Evolutionary conservation across 2,797 vertebrate species (phyloP), one percentile per base, ranked within the genome.

Genomic region (Varecia variegata): DNA sequence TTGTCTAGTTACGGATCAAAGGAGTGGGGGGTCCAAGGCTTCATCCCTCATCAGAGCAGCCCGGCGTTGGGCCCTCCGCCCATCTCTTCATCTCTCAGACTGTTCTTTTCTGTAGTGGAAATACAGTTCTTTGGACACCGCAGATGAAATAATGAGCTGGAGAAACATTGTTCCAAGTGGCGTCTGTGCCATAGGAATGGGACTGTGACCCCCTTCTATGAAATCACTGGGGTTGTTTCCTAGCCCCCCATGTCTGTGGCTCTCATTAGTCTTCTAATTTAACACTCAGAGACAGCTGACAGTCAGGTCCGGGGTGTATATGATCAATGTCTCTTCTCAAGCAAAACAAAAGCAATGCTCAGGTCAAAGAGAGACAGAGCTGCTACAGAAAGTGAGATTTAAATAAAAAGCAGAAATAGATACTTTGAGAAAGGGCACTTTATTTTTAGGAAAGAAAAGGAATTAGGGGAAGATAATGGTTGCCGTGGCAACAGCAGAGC

Each of bases 401-500:
- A 96, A 96, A 95, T 94, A 83, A 90, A 96, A 96, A 73, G 71
- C 0, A 0, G 84, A 88, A 96, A 95, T 67, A 67, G 84, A 80
- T 74, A 90, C 94, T 95, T 95, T 86, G 97, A 79, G 93, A 97
- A 97, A 97, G 96, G 90, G 87, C 97, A 97, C 76, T 80, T 96
- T 97, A 98, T 98, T 98, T 98, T 98, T 98, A 97, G 97, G 74
- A 94, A 96, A 94, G 84, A 96, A 95, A 97, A 80, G 93, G 96
- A 96, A 97, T 98, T 97, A 97, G 93, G 94, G 74, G 92, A 92
- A 90, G 95, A 95, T 92, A 96, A 96, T 94, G 96, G 98, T 98
- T 96, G 62, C 88, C 90, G 67, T 43, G 88, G 92, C 79, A 92
- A 97, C 25, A 0, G 88, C 45, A 58, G 87, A 79, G 35, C 45